phyloP scores from a whole-genome alignment of 2,797 vertebrate species.

The Tolypeutes matacus region DNA sequence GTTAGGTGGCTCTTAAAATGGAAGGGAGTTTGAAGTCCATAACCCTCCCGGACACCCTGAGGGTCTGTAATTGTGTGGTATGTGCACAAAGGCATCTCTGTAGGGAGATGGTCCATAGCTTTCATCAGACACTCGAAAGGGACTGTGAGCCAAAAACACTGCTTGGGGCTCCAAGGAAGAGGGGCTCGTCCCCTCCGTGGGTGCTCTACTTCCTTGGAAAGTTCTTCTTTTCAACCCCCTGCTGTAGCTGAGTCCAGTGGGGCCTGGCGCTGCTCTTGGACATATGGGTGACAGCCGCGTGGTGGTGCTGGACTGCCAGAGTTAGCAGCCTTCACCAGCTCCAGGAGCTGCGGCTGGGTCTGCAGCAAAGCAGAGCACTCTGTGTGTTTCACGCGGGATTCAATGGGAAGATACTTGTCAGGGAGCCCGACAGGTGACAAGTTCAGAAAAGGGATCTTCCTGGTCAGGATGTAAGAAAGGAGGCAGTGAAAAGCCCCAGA shows the following conservation, averaged over 20 bases:
- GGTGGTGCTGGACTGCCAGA: neutral
- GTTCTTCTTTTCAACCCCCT: neutral
- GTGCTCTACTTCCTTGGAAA: neutral
- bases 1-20: neutral
- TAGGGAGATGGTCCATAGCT: neutral
- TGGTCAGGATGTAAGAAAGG: neutral
- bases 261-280: neutral
- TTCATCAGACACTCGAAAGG: neutral
- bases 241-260: neutral
- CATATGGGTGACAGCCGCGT: no score
- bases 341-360: neutral
- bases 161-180: neutral
- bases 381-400: fast-evolving
- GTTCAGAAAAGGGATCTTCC: neutral
- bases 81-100: neutral
- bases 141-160: neutral
- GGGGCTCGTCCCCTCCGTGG: neutral
- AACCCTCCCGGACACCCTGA: neutral
- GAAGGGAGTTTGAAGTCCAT: neutral
- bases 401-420: fast-evolving
- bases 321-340: neutral
- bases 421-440: neutral
- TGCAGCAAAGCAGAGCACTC: neutral
- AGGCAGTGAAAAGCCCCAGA: neutral
- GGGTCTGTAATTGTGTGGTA: neutral